A percentile compares a stretch with the other conserved stretches of the same genome.
Conservation (phyloP, 2,888 invertebrate genomes). For the Synanthedon vespiformis region DNA sequence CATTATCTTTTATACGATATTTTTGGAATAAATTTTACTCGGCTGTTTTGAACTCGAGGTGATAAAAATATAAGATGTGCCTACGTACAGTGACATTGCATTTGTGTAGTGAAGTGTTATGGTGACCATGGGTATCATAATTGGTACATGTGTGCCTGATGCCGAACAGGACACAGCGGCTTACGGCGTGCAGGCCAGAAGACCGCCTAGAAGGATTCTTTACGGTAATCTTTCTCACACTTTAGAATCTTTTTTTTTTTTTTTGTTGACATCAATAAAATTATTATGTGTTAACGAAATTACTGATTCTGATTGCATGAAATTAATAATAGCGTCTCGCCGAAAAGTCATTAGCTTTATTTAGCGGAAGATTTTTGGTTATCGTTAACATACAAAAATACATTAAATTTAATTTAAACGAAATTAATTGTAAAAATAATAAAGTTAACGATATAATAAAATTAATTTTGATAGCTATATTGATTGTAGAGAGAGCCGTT, state of each 20-base stretch:
- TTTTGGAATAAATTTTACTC: not conserved
- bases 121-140: constrained; percentile 76
- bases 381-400: no score
- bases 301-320: no score
- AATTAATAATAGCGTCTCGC: no score
- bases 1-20: not conserved
- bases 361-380: no score
- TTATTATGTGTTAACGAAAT: no score
- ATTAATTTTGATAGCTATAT: no score
- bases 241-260: not conserved
- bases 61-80: not conserved
- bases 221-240: constrained; percentile 34
- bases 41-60: not conserved
- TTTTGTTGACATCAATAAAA: no score
- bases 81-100: not conserved
- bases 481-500: no score
- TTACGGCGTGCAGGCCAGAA: constrained; percentile 48
- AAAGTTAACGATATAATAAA: no score
- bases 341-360: no score
- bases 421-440: no score
- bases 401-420: no score
- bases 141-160: constrained; percentile 79
- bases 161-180: constrained; percentile 70
- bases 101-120: constrained; percentile 16
- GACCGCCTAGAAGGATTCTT: constrained; percentile 56